A percentile compares a stretch with the other conserved stretches of the same genome.
phyloP scores from a whole-genome alignment of 2,113 vertebrate species.

The Glareola pratincola region DNA sequence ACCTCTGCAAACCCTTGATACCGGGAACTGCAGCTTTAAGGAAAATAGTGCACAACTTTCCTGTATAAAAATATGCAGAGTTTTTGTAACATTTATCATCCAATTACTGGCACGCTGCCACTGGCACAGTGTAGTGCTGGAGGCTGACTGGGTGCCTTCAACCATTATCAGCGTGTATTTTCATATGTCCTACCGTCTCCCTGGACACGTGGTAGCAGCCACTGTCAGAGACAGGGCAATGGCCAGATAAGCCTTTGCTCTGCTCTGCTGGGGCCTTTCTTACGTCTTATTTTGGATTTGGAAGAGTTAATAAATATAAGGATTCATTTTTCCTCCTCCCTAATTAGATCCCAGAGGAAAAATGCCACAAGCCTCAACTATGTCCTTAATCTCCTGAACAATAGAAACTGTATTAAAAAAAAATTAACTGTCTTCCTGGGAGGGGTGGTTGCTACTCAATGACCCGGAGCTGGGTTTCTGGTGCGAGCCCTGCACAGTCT shows the following conservation, averaged over 20 bases:
- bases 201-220: not conserved
- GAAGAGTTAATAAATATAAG: not conserved
- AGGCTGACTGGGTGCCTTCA: not conserved
- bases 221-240: not conserved
- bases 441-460: not conserved
- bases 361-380: not conserved
- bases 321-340: not conserved
- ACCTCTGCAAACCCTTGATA: not conserved
- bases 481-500: accelerated
- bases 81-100: not conserved
- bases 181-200: not conserved
- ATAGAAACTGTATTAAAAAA: not conserved
- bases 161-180: not conserved
- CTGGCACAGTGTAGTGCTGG: not conserved
- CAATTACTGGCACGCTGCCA: not conserved
- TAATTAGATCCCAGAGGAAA: not conserved
- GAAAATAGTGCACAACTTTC: not conserved
- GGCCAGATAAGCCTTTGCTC: not conserved
- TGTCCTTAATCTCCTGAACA: not conserved
- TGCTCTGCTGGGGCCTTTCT: not conserved
- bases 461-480: not conserved
- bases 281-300: not conserved
- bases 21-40: not conserved
- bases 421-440: not conserved
- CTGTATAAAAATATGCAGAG: not conserved